Evolutionary conservation across 2,888 invertebrate genomes (phyloP).

Genomic region (Alloplasta piceator): DNA sequence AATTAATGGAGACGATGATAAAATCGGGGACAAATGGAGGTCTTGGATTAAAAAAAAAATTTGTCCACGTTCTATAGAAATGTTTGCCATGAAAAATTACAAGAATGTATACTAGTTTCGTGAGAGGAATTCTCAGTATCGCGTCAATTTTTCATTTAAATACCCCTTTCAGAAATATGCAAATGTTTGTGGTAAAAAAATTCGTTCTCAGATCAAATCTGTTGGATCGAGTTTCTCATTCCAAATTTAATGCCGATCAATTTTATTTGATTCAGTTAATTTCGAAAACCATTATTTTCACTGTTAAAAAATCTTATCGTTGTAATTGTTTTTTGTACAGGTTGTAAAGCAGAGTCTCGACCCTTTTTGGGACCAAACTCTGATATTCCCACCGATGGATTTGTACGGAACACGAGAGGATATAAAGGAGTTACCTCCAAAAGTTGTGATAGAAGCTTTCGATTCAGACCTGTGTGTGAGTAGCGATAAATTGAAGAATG

Average conservation of each 20-base stretch:
- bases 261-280: too few species aligned
- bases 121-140: slow-evolving; percentile 16
- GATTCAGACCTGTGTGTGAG: slow-evolving; percentile 84
- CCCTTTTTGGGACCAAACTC: slow-evolving; percentile 87
- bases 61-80: slow-evolving; percentile 5
- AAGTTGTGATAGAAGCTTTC: slow-evolving; percentile 83
- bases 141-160: slow-evolving; percentile 31
- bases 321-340: slow-evolving; percentile 71
- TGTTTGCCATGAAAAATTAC: slow-evolving; percentile 27
- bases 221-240: too few species aligned
- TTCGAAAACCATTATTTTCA: not conserved
- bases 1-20: slow-evolving; percentile 4
- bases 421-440: slow-evolving; percentile 82
- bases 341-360: slow-evolving; percentile 83
- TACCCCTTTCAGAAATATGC: slow-evolving; percentile 51
- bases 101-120: slow-evolving; percentile 11
- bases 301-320: slow-evolving; percentile 13
- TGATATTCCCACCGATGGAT: slow-evolving; percentile 83
- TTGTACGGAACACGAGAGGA: slow-evolving; percentile 81
- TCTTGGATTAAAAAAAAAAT: slow-evolving; percentile 3
- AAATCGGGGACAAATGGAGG: not conserved
- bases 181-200: not conserved
- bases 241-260: too few species aligned
- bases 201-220: not conserved
- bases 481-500: slow-evolving; percentile 28